Evolutionary conservation across 2,888 invertebrate genomes (phyloP), one percentile per base, ranked within the genome.

Genomic region (Drosophila ustulata): DNA sequence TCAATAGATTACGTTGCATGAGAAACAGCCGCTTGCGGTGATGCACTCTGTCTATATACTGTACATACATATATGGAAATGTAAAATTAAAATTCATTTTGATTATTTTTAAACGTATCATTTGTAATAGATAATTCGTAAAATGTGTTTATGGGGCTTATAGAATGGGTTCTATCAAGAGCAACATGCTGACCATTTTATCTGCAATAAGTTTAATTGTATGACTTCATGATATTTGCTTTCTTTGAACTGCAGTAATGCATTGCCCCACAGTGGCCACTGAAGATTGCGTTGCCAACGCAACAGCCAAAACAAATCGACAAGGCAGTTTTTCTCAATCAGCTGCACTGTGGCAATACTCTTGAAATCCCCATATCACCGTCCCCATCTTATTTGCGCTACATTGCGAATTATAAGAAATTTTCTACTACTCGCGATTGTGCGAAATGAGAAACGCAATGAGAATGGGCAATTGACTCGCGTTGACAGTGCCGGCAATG

Each of bases 231-330:
- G 13, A 13, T 1, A 30, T 30, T 6, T 8, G 11, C 6, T 52
- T 26, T 26, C 8, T 39, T 1, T 53, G 2, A 2, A 3, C 3
- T 25, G 47, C 47, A 9, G 1, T 28, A 23, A 26, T 4, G 23
- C 23, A 25, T 39, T 55, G 39, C 2, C 53, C 23, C 62, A 63
- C 53, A 37, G 62, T 63, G 25, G 30, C 23, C 30, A 18, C 25
- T 28, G 34, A 32, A 34, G 53, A 61, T 50, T 56, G 52, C 77
- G 74, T 81, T 74, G 50, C 72, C 64, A 72, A 64, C 69, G 66
- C 67, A 28, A 59, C 43, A 43, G 50, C 66, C 74, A 77, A 75
- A 82, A 76, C 76, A 82, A 72, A 71, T 53, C 66, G 39, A 39
- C 47, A 32, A 47, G 45, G 41, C 67, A 56, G 34, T 30, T 73